Evolutionary conservation across 2,888 invertebrate genomes (phyloP).

Genomic region (Meliscaeva auricollis): DNA sequence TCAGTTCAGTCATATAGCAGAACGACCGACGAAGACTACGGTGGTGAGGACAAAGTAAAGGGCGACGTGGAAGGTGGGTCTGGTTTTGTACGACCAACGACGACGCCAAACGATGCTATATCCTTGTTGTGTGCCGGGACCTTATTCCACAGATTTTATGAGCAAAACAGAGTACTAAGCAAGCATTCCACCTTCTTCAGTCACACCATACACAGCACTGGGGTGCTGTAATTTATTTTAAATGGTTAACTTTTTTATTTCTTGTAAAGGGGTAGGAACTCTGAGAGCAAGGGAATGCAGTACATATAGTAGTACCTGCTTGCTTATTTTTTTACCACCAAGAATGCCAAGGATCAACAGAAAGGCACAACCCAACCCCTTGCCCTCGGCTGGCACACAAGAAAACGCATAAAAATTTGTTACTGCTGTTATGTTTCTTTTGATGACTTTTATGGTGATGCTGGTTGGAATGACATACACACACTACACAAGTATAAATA

Average conservation of each 20-base stretch:
- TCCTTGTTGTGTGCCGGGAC: conserved; percentile 66
- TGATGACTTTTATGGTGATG: conserved; percentile 76
- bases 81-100: conserved; percentile 3
- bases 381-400: conserved; percentile 48
- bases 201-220: conserved; percentile 49
- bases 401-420: conserved; percentile 76
- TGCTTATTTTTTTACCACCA: conserved; percentile 44
- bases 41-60: background rate
- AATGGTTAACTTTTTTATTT: conserved; percentile 72
- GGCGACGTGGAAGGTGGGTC: background rate
- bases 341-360: conserved; percentile 70
- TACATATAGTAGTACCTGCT: conserved; percentile 35
- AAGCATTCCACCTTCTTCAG: conserved; percentile 45
- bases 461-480: conserved; percentile 71
- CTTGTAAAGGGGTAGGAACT: conserved; percentile 29
- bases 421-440: conserved; percentile 74
- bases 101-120: conserved; percentile 44
- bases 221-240: conserved; percentile 74
- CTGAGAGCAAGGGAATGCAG: background rate
- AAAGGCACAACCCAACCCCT: conserved; percentile 3
- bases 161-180: conserved; percentile 50
- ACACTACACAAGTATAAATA: conserved; percentile 71
- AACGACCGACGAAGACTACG: conserved; percentile 1
- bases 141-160: conserved; percentile 73
- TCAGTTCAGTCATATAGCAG: conserved; percentile 15